phyloP scores from a whole-genome alignment of 1,140 invertebrate species.

The Dreissena polymorpha region DNA sequence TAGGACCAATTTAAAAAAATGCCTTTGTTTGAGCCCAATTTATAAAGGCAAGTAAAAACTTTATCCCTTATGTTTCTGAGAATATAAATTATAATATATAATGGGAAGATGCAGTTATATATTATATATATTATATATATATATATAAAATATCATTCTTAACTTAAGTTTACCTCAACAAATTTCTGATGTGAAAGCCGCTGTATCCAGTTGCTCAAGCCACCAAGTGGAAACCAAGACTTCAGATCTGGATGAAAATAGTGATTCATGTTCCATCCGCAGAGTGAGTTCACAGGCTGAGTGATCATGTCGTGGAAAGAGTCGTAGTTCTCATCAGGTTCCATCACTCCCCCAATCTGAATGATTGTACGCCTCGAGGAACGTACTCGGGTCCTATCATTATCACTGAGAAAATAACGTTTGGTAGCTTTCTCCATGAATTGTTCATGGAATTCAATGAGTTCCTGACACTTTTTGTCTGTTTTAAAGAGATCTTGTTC shows the following conservation, averaged over 20 bases:
- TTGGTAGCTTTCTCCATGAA: conserved; percentile 57
- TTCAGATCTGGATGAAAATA: conserved; percentile 62
- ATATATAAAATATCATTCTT: too few species aligned
- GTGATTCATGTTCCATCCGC: conserved; percentile 55
- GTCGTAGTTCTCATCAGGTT: conserved; percentile 42
- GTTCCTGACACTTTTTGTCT: conserved; percentile 57
- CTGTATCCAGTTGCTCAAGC: conserved; percentile 19
- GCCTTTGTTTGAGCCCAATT: too few species aligned
- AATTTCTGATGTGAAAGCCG: conserved; percentile 50
- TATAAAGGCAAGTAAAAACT: too few species aligned
- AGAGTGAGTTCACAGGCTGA: conserved; percentile 13
- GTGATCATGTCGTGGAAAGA: conserved; percentile 29
- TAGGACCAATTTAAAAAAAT: too few species aligned
- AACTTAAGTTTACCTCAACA: conserved; percentile 42
- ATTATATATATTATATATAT: too few species aligned
- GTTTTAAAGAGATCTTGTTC: conserved; percentile 55
- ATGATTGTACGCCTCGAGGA: conserved; percentile 57
- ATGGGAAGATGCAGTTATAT: too few species aligned
- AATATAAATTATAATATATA: too few species aligned
- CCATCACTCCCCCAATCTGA: conserved; percentile 61
- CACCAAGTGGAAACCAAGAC: conserved; percentile 61
- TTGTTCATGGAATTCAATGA: conserved; percentile 54
- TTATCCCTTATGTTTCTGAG: too few species aligned
- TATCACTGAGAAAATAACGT: conserved; percentile 51
- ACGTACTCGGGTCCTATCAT: conserved; percentile 58